Percentiles rank a stretch among this genome's conserved stretches.
Evolutionary conservation across 2,888 invertebrate species (phyloP).

Genomic region (Synergus umbraculus): DNA sequence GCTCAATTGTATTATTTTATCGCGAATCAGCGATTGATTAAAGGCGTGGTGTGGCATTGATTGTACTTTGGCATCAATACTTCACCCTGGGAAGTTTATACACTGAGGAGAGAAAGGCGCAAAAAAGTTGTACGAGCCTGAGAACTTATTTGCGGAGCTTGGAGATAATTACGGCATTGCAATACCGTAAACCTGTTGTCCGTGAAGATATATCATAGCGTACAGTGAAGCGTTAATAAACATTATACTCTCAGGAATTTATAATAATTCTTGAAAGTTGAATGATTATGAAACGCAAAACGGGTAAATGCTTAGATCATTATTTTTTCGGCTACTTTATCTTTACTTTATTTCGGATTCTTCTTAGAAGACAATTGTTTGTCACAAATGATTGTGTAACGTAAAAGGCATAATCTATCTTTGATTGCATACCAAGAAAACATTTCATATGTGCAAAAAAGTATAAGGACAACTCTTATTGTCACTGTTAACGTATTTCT

Average conservation of each 20-base stretch:
- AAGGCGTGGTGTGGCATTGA: conserved; percentile 32
- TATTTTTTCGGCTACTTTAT: no score
- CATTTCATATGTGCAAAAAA: conserved; percentile 4
- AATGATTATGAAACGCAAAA: background rate
- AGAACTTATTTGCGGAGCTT: conserved; percentile 30
- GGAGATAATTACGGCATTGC: conserved; percentile 38
- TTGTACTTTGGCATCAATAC: conserved; percentile 30
- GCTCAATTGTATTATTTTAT: background rate
- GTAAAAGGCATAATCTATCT: background rate
- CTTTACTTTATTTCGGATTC: background rate
- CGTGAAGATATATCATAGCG: conserved; percentile 35
- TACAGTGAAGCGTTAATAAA: conserved; percentile 24
- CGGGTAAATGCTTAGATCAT: background rate
- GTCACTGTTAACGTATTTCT: conserved; percentile 26
- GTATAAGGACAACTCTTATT: background rate
- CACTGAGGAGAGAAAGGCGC: conserved; percentile 32
- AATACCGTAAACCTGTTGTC: conserved; percentile 35
- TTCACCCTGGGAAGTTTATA: conserved; percentile 18
- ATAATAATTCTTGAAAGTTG: conserved; percentile 5
- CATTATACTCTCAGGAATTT: conserved; percentile 10
- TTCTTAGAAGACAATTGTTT: background rate
- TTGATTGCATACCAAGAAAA: conserved; percentile 5
- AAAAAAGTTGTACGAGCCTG: conserved; percentile 30
- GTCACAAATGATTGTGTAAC: background rate
- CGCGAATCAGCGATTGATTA: background rate